Base-by-base conservation (phyloP, 2,797 vertebrate species). In the Aotus griseimembra region DNA sequence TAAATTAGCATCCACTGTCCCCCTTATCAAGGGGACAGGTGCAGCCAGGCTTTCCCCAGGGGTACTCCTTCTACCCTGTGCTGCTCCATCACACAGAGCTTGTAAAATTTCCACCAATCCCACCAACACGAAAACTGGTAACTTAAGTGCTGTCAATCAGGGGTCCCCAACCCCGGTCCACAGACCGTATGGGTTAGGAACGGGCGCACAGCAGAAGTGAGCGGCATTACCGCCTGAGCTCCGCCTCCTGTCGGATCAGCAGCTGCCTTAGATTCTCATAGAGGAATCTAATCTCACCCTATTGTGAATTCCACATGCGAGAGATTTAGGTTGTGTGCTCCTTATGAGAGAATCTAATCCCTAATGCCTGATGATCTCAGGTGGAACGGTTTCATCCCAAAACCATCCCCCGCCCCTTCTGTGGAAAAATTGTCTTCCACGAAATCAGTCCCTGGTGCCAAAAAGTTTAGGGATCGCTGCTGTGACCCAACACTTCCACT, bases 31-130 rank as follows among this genome's bases (percentile, higher is more conserved):
- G 44, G 46, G 39, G n/a, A 22, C 28, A 20, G 36, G 33, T 19
- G 41, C 76, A 22, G 30, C 9, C 41, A 19, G 61, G 7, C 13
- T 44, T 39, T 17, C 14, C 22, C n/a, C n/a, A 22, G 0, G 1
- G 6, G 10, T 1, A 7, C 8, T 10, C 26, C 73, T 30, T 61
- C 46, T 15, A 20, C 36, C 17, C 28, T 73, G 7, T 0, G 75
- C 58, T 48, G 4, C 28, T 41, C 15, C 7, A 13, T 44, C 90
- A 24, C 41, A 26, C 8, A 41, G 76, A 55, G 22, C 70, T 14
- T 15, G 28, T 55, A 46, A 48, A 4, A 14, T 86, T 39, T 57
- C 30, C 17, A 2, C 46, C 33, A 76, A 48, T 15, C 26, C 55
- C 26, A 7, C 19, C 67, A 36, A 6, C 10, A 55, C 1, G 20